Evolutionary conservation across 2,888 invertebrate genomes (phyloP).

Genomic region (Escarpia spicata): DNA sequence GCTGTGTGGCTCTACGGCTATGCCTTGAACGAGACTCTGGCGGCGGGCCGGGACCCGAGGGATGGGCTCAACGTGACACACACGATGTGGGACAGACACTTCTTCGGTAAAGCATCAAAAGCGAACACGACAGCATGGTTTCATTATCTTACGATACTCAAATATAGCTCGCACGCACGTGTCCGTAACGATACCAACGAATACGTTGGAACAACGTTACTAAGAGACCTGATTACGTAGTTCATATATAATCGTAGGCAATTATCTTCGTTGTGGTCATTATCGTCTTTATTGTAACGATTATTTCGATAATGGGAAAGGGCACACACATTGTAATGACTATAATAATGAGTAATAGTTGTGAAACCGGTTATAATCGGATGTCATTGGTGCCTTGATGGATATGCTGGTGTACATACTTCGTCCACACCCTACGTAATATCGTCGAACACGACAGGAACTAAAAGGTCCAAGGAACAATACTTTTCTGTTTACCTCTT

Average conservation of each 20-base stretch:
- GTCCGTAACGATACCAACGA: neutral
- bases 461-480: neutral
- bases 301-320: neutral
- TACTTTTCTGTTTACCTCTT: too few relatives aligned
- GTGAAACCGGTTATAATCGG: neutral
- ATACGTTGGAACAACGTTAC: neutral
- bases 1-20: slow-evolving; percentile 50
- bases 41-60: slow-evolving; percentile 37
- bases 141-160: neutral
- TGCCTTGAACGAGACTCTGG: slow-evolving; percentile 50
- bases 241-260: neutral
- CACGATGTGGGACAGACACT: slow-evolving; percentile 52
- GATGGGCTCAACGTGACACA: slow-evolving; percentile 47
- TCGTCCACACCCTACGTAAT: neutral
- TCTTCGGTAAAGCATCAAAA: slow-evolving; percentile 39
- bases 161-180: neutral
- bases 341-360: neutral
- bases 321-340: neutral
- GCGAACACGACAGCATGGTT: neutral
- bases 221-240: neutral
- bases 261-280: neutral
- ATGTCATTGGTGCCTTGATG: neutral
- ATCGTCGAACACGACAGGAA: neutral
- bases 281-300: neutral
- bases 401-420: neutral